These are phyloP conservation scores for Tor tambroides DNA, from an alignment of 2,113 vertebrate species.

Conservation along the genomic window DNA sequence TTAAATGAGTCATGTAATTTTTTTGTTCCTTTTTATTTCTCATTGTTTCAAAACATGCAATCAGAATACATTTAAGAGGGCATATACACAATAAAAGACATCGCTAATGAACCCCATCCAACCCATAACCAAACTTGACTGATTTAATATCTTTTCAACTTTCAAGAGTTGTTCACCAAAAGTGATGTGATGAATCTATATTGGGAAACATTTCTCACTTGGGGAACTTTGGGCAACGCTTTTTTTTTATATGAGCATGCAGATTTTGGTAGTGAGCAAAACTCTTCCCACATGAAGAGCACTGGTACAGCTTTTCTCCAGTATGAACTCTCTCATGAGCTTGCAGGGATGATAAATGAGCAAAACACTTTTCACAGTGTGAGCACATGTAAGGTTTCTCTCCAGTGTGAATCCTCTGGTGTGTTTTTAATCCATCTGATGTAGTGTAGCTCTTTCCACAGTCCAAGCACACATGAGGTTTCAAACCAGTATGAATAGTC, in stretches of 20 bases:
- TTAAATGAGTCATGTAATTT: too few relatives aligned
- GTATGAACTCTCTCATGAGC: neutral
- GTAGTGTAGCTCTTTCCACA: neutral
- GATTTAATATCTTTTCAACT: neutral
- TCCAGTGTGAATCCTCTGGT: neutral
- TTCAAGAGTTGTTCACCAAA: too few relatives aligned
- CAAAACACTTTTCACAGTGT: neutral
- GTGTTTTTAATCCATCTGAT: neutral
- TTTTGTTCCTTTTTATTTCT: neutral
- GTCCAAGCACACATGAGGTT: neutral
- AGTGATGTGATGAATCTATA: neutral
- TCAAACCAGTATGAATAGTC: neutral
- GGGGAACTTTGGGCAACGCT: neutral
- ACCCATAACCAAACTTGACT: neutral
- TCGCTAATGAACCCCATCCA: neutral
- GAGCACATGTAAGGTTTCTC: neutral
- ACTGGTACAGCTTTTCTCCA: neutral
- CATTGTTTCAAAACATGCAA: neutral
- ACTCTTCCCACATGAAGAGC: neutral
- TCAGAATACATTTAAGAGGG: neutral
- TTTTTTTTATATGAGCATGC: neutral
- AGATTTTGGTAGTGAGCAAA: neutral
- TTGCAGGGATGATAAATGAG: neutral
- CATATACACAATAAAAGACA: neutral
- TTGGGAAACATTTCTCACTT: neutral